A percentile compares a stretch with the other conserved stretches of the same genome.
Evolutionary conservation across 2,797 vertebrate species (phyloP).

Genomic region (Hypotaenidia okinawae): DNA sequence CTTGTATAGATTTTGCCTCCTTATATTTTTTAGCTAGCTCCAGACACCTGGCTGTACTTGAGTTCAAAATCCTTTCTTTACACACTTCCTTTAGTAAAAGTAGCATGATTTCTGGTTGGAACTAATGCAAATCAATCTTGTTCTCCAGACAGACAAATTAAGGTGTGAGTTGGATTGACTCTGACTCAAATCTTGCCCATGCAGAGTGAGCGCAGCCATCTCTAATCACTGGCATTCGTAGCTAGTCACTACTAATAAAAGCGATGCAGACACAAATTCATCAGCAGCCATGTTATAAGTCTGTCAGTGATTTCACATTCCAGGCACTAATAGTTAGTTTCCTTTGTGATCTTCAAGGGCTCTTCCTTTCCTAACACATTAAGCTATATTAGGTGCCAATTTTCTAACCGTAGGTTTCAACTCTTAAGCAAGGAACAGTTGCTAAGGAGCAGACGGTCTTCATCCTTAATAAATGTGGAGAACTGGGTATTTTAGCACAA

Average conservation of each 20-base stretch:
- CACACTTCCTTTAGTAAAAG: not conserved
- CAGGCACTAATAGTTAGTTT: conserved; percentile 24
- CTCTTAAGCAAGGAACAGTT: not conserved
- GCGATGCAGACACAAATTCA: not conserved
- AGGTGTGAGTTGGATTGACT: not conserved
- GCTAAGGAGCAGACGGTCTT: conserved; percentile 21
- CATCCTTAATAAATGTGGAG: not conserved
- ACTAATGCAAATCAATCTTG: conserved; percentile 22
- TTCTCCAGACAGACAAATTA: conserved; percentile 16
- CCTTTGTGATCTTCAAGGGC: conserved; percentile 27
- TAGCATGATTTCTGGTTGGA: not conserved
- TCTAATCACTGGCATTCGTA: conserved; percentile 25
- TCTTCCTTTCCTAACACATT: not conserved
- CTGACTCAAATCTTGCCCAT: not conserved
- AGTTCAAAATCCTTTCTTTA: not conserved
- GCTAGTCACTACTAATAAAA: conserved; percentile 41
- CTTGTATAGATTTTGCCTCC: not conserved
- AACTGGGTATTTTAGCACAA: conserved; percentile 19
- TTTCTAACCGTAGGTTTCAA: not conserved
- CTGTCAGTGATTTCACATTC: conserved; percentile 8
- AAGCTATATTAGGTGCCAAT: not conserved
- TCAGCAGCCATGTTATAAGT: not conserved
- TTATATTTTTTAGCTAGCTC: not conserved
- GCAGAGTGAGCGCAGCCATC: not conserved
- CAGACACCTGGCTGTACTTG: not conserved